Evolutionary conservation across 2,888 invertebrate genomes (phyloP), one percentile per base, ranked within the genome.

Genomic region (Ypsolopha sequella): DNA sequence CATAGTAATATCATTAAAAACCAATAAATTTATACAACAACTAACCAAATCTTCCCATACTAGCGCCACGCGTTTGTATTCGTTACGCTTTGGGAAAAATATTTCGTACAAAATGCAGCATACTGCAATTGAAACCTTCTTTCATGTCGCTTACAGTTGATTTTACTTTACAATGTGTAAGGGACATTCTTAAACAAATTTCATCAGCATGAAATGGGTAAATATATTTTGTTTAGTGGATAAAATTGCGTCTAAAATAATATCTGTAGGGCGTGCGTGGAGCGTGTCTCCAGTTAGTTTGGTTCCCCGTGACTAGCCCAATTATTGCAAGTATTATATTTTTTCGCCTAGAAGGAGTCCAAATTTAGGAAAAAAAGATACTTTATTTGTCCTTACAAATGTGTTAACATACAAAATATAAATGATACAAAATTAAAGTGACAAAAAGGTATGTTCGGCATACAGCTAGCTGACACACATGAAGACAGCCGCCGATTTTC

Each of bases 141-240:
- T 46, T 10, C 1, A 24, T 24, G 24, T 36, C 46, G 6, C 43
- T 24, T 43, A 43, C 6, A 43, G 7, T 13, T 43, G 14, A 43
- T 43, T 13, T 43, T 43, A 4, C 6, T 8, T 13, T 43, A 14
- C 4, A 7, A n/a, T 14, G 14, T 13, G 6, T 11, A 8, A 6
- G 58, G 62, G 62, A 59, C 54, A 47, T 52, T 54, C 56, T 58
- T 59, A 60, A 58, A 62, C 52, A 55, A 51, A 24, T 24, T 66
- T 66, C 65, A 73, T 71, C 70, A 62, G 73, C 75, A 71, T 76
- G 66, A 73, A 75, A 77, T 76, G 71, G 71, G 76, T 76, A 78
- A 78, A 78, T 75, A 76, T 24, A 24, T 24, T 24, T 24, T 24
- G 24, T 24, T 24, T 24, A 24, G 24, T 24, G 68, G 66, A 76